Percentiles rank a stretch among this genome's conserved stretches.
These are phyloP conservation scores for Strigamia maritima DNA, from an alignment of 2,888 invertebrate species.

Conservation along the genomic window DNA sequence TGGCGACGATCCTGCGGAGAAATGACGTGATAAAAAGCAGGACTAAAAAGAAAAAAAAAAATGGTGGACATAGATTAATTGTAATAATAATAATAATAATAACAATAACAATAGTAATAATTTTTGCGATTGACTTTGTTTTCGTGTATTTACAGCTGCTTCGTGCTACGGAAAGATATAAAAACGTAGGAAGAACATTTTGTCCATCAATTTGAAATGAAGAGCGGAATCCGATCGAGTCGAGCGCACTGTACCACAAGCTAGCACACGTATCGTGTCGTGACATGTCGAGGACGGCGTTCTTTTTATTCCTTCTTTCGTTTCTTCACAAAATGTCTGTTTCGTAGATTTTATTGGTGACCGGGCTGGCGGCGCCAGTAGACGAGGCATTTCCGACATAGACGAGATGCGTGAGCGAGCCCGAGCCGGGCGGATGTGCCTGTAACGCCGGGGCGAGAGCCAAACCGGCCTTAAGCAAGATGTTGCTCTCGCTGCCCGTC, in stretches of 20 bases:
- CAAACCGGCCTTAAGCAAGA: constrained; percentile 76
- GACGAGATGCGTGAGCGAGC: constrained; percentile 64
- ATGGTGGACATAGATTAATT: too few species aligned
- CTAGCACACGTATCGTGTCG: too few species aligned
- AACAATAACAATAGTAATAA: too few species aligned
- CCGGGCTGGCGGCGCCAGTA: constrained; percentile 21
- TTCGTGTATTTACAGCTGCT: neutral
- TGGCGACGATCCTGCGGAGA: neutral
- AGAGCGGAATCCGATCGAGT: too few species aligned
- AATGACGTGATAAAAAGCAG: neutral
- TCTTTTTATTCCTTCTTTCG: neutral
- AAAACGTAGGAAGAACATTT: neutral
- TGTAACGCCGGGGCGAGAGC: constrained; percentile 58
- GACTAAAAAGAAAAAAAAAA: neutral
- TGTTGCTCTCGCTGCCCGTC: constrained; percentile 82
- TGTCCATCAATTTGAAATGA: neutral
- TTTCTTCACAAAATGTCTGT: constrained; percentile 77
- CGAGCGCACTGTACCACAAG: too few species aligned
- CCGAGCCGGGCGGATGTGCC: too few species aligned
- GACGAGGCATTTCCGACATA: constrained; percentile 22
- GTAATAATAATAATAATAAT: too few species aligned
- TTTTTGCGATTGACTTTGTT: too few species aligned
- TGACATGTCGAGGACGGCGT: too few species aligned
- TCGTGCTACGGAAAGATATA: neutral
- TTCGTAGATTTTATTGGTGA: constrained; percentile 63